Evolutionary conservation across 2,888 invertebrate genomes (phyloP), one percentile per base, ranked within the genome.

Genomic region (Tipula vernalis): DNA sequence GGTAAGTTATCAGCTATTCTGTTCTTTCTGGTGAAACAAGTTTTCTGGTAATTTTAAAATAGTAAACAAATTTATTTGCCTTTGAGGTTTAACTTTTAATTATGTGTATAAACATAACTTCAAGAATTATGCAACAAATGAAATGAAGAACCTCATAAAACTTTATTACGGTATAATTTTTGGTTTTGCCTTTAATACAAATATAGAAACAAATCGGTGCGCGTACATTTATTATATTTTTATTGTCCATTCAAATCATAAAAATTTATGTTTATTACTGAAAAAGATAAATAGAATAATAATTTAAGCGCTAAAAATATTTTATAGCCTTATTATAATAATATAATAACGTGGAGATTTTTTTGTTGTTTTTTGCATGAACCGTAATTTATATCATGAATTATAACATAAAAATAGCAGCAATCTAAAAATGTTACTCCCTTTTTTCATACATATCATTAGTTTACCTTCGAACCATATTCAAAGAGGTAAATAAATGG

Each of bases 371-470:
- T 13, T 71, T 71, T 12, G 10, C 71, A 71, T 5, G 28, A 71
- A 71, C 6, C 28, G 71, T 28, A 71, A 71, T 71, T 71, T 71
- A 71, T 28, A 71, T 71, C 71, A 28, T 71, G 71, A 71, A 71
- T 71, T 28, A 71, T 71, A 15, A 6, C 15, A 51, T 5, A 28
- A 71, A 8, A 10, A 71, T 71, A 28, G 10, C 71, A 71, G 71
- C 71, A 28, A 71, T 3, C 28, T 71, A 28, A 71, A 71, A 71
- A 71, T 28, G 71, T 71, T 71, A 71, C 71, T 71, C 71, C 71
- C 71, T 71, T 71, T 71, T 71, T 71, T 71, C 71, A 71, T 71
- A 71, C 71, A 71, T 71, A 71, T 71, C 71, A 71, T 71, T 71
- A 71, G 28, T 71, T 71, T 71, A 71, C 71, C 71, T 71, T 28